Percentiles rank a stretch among this genome's conserved stretches.
phyloP scores from a whole-genome alignment of 2,888 invertebrate species.

The Machimus rusticus region DNA sequence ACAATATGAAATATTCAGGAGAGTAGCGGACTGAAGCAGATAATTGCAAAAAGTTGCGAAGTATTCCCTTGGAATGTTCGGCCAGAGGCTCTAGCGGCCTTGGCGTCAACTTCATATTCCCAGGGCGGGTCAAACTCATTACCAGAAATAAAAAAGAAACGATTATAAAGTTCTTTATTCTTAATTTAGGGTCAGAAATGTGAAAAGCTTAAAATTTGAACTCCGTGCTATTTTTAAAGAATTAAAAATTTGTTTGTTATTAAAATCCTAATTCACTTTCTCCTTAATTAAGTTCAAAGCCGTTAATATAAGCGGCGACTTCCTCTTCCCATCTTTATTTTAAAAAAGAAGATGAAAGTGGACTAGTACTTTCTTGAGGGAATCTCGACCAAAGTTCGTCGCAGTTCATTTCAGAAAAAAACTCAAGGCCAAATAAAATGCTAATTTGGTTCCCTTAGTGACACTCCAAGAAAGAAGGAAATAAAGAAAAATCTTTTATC shows the following conservation, averaged over 20 bases:
- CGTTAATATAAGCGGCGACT: neutral
- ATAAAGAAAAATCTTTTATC: neutral
- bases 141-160: neutral
- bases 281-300: neutral
- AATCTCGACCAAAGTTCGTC: neutral
- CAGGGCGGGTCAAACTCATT: neutral
- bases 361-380: neutral
- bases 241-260: neutral
- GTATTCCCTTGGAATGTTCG: neutral
- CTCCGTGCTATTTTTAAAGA: neutral
- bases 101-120: neutral
- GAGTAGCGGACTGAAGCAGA: neutral
- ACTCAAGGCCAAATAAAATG: neutral
- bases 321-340: neutral
- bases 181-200: neutral
- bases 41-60: neutral
- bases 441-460: neutral
- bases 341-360: neutral
- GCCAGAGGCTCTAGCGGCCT: neutral
- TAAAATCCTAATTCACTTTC: neutral
- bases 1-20: neutral
- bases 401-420: neutral
- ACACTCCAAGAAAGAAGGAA: neutral
- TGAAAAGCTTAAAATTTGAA: neutral
- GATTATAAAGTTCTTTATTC: neutral